Evolutionary conservation across 1,140 invertebrate species (phyloP).

Genomic region (Brachionus plicatilis): DNA sequence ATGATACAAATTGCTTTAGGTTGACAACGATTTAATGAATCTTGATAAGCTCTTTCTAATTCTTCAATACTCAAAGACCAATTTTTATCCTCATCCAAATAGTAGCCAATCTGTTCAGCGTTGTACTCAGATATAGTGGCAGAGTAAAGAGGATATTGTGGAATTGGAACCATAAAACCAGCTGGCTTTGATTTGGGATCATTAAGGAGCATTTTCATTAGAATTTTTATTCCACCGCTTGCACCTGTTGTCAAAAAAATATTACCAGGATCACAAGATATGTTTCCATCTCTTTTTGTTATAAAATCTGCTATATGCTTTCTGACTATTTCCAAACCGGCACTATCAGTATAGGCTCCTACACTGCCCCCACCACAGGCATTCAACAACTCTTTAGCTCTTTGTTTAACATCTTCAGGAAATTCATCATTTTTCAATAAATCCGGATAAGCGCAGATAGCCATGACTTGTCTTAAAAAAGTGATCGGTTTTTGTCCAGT

Average conservation of each 20-base stretch:
- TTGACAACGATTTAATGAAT: conserved; percentile 65
- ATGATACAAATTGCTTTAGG: conserved; percentile 87
- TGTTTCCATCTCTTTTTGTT: conserved; percentile 69
- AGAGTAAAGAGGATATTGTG: conserved; percentile 95
- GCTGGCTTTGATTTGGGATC: conserved; percentile 53
- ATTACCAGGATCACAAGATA: conserved; percentile 69
- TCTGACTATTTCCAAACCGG: conserved; percentile 73
- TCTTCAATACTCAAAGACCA: conserved; percentile 79
- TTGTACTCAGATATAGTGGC: conserved; percentile 68
- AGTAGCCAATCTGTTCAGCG: conserved; percentile 69
- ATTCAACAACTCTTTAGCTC: conserved; percentile 69
- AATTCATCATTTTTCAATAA: conserved; percentile 69
- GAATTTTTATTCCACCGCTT: conserved; percentile 77
- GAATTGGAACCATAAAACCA: conserved; percentile 82
- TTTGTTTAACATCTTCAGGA: conserved; percentile 76
- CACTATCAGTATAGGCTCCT: conserved; percentile 55
- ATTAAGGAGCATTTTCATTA: conserved; percentile 58
- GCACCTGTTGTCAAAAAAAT: conserved; percentile 83
- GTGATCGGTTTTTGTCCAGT: conserved; percentile 85
- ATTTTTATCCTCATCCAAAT: conserved; percentile 77
- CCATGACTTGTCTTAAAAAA: conserved; percentile 63
- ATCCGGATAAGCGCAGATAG: conserved; percentile 60
- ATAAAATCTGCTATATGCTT: conserved; percentile 89
- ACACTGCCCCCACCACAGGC: conserved; percentile 76
- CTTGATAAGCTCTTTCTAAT: conserved; percentile 70